A percentile compares a stretch with the other conserved stretches of the same genome.
phyloP scores from a whole-genome alignment of 2,797 vertebrate species.

The Enteromius trimaculatus region DNA sequence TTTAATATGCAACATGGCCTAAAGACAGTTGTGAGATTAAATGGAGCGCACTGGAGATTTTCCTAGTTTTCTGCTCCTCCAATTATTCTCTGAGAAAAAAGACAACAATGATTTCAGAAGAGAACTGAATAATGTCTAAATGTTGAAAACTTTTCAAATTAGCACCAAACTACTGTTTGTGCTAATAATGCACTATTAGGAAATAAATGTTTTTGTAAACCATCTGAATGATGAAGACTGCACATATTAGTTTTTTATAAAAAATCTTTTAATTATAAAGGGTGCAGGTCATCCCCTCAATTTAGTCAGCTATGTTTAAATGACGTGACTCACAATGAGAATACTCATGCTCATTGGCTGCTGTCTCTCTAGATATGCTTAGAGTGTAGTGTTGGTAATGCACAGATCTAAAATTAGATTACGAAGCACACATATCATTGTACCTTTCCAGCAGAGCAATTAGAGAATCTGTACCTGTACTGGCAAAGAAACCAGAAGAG shows the following conservation, averaged over 20 bases:
- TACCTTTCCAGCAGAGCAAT: background rate
- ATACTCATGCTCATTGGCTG: background rate
- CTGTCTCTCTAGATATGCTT: background rate
- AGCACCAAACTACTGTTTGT: background rate
- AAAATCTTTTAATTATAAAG: background rate
- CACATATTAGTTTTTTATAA: background rate
- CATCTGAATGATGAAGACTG: background rate
- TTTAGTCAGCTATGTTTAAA: background rate
- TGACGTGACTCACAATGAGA: background rate
- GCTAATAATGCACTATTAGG: background rate
- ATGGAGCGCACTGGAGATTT: constrained; percentile 1
- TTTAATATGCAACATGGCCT: background rate
- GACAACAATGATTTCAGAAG: background rate
- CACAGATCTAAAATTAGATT: background rate
- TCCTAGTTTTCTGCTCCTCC: background rate
- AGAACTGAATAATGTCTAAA: background rate
- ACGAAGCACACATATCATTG: background rate
- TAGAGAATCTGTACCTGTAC: background rate
- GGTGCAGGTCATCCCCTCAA: background rate
- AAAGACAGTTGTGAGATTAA: background rate
- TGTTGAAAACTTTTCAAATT: background rate
- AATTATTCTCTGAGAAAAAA: constrained; percentile 10
- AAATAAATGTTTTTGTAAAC: background rate
- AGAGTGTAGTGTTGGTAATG: background rate
- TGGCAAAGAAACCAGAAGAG: background rate